phyloP scores from a whole-genome alignment of 1,140 invertebrate genomes.

The Bombyx mandarina region DNA sequence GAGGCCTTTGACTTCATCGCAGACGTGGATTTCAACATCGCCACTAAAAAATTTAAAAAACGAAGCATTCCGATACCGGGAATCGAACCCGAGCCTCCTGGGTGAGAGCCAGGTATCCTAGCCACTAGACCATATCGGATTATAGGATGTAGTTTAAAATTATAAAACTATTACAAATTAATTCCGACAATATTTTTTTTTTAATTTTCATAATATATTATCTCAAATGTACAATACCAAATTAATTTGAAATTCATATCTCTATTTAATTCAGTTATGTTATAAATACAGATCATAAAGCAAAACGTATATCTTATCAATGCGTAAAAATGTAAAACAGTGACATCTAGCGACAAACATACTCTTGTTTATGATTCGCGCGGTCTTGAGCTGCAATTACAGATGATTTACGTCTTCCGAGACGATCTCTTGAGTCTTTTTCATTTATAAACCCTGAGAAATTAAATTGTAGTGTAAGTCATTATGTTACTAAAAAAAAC shows the following conservation, averaged over 20 bases:
- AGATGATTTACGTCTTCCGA: constrained; percentile 64
- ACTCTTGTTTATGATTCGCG: constrained; percentile 58
- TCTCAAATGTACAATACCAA: no score
- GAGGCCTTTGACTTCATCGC: constrained; percentile 87
- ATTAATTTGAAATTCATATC: no score
- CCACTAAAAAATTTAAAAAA: constrained; percentile 69
- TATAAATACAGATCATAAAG: no score
- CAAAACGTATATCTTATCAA: no score
- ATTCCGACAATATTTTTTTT: no score
- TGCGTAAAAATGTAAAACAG: neutral
- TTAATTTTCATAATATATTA: no score
- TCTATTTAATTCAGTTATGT: no score
- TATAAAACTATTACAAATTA: no score
- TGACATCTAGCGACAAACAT: constrained; percentile 15
- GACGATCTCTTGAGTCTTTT: constrained; percentile 57
- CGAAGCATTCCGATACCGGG: constrained; percentile 29
- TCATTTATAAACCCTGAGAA: constrained; percentile 56
- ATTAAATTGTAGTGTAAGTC: neutral
- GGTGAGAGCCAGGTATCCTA: constrained; percentile 32
- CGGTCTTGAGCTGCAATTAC: constrained; percentile 51
- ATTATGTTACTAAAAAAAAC: neutral
- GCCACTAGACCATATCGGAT: constrained; percentile 38
- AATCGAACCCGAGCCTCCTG: constrained; percentile 31
- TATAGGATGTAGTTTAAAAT: neutral
- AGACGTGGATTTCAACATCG: constrained; percentile 89